phyloP scores from a whole-genome alignment of 2,113 vertebrate species.

The Corythaixoides concolor region DNA sequence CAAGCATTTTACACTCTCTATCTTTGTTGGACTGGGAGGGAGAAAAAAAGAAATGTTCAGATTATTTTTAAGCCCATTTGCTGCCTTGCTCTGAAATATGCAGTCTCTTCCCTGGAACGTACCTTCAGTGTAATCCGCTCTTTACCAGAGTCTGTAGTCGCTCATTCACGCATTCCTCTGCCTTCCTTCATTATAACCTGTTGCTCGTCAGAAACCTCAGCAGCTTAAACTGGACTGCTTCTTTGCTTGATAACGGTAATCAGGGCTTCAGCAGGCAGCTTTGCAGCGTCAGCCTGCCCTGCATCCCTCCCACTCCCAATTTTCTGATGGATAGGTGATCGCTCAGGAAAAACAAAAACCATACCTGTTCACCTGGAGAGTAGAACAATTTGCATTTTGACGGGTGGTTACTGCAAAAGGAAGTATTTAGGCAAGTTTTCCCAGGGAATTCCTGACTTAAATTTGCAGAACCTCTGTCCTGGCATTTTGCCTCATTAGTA shows the following conservation, averaged over 20 bases:
- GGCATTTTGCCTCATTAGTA: background rate
- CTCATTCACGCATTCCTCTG: background rate
- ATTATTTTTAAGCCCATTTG: constrained; percentile 62
- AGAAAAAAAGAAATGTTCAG: background rate
- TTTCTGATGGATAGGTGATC: background rate
- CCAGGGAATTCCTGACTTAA: background rate
- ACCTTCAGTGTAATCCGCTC: constrained; percentile 54
- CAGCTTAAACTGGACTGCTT: constrained; percentile 60
- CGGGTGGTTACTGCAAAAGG: background rate
- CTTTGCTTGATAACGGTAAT: constrained; percentile 57
- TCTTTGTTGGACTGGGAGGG: constrained; percentile 20
- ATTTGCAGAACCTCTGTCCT: background rate
- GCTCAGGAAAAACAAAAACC: background rate
- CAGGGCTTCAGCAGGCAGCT: constrained; percentile 58
- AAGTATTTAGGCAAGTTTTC: background rate
- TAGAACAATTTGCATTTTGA: background rate
- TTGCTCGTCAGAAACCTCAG: constrained; percentile 46
- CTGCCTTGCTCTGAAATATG: constrained; percentile 50
- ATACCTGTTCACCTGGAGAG: background rate
- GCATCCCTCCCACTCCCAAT: background rate
- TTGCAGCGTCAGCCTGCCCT: constrained; percentile 11
- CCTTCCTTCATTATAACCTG: constrained; percentile 55
- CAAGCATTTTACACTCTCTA: constrained; percentile 27
- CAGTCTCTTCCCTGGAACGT: constrained; percentile 29
- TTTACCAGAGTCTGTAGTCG: constrained; percentile 29